Evolutionary conservation across 2,888 invertebrate species (phyloP).

Genomic region (Icerya purchasi): DNA sequence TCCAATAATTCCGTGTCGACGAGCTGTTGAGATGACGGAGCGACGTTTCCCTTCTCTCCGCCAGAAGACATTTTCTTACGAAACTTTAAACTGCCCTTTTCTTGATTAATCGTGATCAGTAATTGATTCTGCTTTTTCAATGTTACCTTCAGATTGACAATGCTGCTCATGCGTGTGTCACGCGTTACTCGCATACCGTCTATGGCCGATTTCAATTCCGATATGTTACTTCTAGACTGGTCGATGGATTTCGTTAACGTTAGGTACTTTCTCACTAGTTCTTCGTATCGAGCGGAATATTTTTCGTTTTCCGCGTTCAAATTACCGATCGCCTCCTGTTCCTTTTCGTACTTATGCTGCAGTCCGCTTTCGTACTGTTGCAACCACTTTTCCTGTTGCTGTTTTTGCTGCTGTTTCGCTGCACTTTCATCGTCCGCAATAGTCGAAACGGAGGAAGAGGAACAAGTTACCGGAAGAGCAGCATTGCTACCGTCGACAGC

Average conservation of each 20-base stretch:
- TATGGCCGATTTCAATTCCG: slow-evolving; percentile 80
- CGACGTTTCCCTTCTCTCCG: slow-evolving; percentile 27
- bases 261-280: slow-evolving; percentile 54
- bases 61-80: too few species aligned
- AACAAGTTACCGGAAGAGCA: too few species aligned
- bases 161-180: slow-evolving; percentile 70
- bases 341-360: background rate
- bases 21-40: slow-evolving; percentile 25
- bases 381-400: background rate
- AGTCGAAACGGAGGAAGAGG: background rate
- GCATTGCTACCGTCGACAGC: too few species aligned
- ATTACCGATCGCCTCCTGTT: background rate
- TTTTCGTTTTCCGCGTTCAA: background rate
- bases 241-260: slow-evolving; percentile 61
- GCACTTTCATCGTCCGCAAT: background rate
- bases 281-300: background rate
- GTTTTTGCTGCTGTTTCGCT: slow-evolving; percentile 27
- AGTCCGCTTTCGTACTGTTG: background rate
- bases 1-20: slow-evolving; percentile 20
- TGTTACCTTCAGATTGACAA: slow-evolving; percentile 56
- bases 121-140: slow-evolving; percentile 63
- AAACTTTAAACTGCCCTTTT: slow-evolving; percentile 58
- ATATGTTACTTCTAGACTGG: slow-evolving; percentile 47
- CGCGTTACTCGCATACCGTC: slow-evolving; percentile 62
- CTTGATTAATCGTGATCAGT: slow-evolving; percentile 54